Evolutionary conservation across 2,113 vertebrate species (phyloP), one percentile per base, ranked within the genome.

Genomic region (Engraulis encrasicolus): DNA sequence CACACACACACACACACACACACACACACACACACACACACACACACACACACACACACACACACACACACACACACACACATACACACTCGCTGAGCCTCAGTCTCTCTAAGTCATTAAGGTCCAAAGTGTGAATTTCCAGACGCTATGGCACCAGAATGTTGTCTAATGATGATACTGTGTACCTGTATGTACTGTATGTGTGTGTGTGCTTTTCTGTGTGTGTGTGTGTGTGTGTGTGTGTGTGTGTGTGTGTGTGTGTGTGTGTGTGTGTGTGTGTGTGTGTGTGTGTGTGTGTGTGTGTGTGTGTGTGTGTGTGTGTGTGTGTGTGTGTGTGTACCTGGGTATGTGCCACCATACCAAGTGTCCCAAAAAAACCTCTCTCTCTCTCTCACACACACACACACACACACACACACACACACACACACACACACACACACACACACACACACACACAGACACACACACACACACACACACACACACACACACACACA

Each of bases 321-420:
- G n/a, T n/a, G n/a, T 66, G 58, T 66, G 58, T 27, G 58, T 27
- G 58, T 66, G n/a, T 5, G n/a, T 66, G 58, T 61, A 61, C 20
- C 20, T 23, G 61, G 61, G 61, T 27, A n/a, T 3, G 23, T 31
- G 23, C 14, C n/a, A 27, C 31, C 61, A 66, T 66, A 9, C 27
- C 66, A 71, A 17, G 66, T 2, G 27, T 71, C 23, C 11, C 12
- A 14, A 2, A 34, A 17, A 34, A 71, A n/a, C n/a, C n/a, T n/a
- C n/a, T n/a, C n/a, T n/a, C n/a, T n/a, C 11, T 34, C 2, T 14
- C 27, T 71, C 66, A 34, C 66, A 34, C 66, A 79, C 54, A 50
- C 86, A 18, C 50, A 86, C n/a, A 71, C 11, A 71, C 2, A 9
- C 27, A 34, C 66, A 34, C 66, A 34, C 66, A 79, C 54, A 50